These are phyloP conservation scores for Trichopoda pennipes DNA, from an alignment of 2,888 invertebrate genomes.

Conservation along the genomic window DNA sequence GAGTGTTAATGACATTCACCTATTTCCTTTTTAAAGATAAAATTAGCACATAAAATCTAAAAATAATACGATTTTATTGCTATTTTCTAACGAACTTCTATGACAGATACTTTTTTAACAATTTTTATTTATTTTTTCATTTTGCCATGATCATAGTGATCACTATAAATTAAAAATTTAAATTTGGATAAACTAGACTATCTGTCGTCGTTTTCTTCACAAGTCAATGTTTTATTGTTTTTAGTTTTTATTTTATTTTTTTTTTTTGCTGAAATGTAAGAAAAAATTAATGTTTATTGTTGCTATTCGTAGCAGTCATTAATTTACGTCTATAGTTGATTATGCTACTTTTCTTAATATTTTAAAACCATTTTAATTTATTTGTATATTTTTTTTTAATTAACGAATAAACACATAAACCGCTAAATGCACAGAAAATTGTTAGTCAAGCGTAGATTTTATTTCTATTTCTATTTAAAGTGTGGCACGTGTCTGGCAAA, in stretches of 20 bases:
- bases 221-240: not conserved
- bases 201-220: conserved; percentile 35
- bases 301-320: no score
- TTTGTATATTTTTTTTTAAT: no score
- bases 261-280: no score
- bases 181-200: conserved; percentile 44
- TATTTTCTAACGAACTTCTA: not conserved
- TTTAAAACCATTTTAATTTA: no score
- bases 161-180: conserved; percentile 16
- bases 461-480: no score
- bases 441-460: no score
- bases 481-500: no score
- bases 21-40: not conserved
- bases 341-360: no score
- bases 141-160: not conserved
- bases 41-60: not conserved
- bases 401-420: no score
- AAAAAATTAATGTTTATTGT: no score
- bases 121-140: not conserved
- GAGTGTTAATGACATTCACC: not conserved
- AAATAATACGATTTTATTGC: not conserved
- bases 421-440: no score
- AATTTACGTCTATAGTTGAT: no score
- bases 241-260: not conserved
- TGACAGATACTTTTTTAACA: not conserved